phyloP scores from a whole-genome alignment of 2,888 invertebrate species.

The Chrysotoxum bicinctum region DNA sequence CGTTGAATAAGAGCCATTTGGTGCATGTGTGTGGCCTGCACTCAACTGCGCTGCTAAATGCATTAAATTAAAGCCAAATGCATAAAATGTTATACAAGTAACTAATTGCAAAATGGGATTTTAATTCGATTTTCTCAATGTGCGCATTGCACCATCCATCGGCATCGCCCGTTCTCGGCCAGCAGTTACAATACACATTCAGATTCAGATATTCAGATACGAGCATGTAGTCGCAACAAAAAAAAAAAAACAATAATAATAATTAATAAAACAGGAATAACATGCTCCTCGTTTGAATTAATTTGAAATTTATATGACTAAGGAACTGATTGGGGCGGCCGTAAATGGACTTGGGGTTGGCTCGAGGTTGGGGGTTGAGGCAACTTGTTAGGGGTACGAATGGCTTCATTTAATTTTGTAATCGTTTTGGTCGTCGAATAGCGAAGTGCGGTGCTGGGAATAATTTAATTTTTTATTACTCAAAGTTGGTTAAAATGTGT shows the following conservation, averaged over 20 bases:
- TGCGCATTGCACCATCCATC: slow-evolving; percentile 8
- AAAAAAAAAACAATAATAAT: not conserved
- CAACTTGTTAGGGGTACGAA: slow-evolving; percentile 21
- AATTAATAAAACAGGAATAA: slow-evolving; percentile 43
- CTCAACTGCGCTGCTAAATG: not conserved
- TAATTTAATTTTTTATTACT: slow-evolving; percentile 50
- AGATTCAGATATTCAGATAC: not conserved
- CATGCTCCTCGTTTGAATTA: slow-evolving; percentile 60
- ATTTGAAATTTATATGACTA: slow-evolving; percentile 50
- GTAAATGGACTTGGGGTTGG: not conserved
- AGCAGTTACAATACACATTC: not conserved
- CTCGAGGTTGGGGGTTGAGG: not conserved
- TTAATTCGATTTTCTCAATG: slow-evolving; percentile 64
- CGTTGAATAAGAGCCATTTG: slow-evolving; percentile 42
- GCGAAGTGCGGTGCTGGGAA: slow-evolving; percentile 19
- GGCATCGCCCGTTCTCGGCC: not conserved
- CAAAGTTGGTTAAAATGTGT: slow-evolving; percentile 1
- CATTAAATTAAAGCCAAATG: slow-evolving; percentile 1
- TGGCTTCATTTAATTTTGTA: slow-evolving; percentile 62
- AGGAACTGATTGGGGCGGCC: not conserved
- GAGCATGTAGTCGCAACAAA: not conserved
- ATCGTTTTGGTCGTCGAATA: slow-evolving; percentile 49
- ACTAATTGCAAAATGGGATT: slow-evolving; percentile 67
- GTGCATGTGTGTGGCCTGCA: slow-evolving; percentile 27
- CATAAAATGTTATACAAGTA: slow-evolving; percentile 36